Base-by-base conservation (phyloP, 1,140 invertebrate species). In the Cotesia typhae region DNA sequence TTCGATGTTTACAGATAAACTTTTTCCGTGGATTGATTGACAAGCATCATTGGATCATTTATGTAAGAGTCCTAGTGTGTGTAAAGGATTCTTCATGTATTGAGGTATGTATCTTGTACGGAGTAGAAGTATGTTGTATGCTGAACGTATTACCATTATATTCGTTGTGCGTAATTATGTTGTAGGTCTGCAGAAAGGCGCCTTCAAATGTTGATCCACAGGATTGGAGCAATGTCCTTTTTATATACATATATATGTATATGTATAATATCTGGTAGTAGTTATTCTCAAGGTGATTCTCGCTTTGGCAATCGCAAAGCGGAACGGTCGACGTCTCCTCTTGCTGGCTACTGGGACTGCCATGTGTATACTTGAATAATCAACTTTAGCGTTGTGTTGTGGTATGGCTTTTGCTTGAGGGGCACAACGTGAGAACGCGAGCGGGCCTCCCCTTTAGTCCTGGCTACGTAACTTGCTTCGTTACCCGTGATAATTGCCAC, bases 241-340 rank as follows among this genome's bases (percentile, higher is more conserved):
- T 59, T 59, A 20, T 59, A 59, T 17, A 59, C 12, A 63, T 28
- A 20, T 47, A 41, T 53, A 7, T 20, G 60, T 65, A 53, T 65
- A 65, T 65, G 59, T 37, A 47, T 53, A 64, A 38, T 47, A 47
- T 47, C 41, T 47, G 41, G 6, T 47, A 47, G 41, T 47, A 47
- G 41, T 71, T 71, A 60, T 66, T 67, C 55, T 72, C 71, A 72
- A 67, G 71, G 71, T 47, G 64, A 72, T 72, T 41, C 59, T 60
- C 10, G 57, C 41, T 47, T 47, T 20, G 57, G 57, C 14, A 35
- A 61, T 66, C 65, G 59, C 57, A 20, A 47, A 63, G 53, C 59
- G 71, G 71, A 72, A 72, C 71, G 65, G 71, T 72, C 71, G 55
- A 72, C 66, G 71, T 67, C 55, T 67, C 59, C 71, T 60, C 37